phyloP scores from a whole-genome alignment of 2,797 vertebrate genomes.

The Pogoniulus pusillus region DNA sequence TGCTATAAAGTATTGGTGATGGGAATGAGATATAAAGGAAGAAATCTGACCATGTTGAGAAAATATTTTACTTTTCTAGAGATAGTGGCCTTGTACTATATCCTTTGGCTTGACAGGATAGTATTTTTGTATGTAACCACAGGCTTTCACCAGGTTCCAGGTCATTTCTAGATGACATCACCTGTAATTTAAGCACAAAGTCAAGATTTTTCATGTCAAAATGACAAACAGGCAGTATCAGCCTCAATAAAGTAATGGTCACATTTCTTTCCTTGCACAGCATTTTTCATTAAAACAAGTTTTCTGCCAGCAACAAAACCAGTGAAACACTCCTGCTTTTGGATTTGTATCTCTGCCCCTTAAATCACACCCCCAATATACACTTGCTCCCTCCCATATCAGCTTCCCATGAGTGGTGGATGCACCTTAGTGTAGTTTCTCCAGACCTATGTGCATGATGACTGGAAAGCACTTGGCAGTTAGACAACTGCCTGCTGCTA shows the following conservation, averaged over 20 bases:
- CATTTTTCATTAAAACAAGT: neutral
- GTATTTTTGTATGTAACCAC: neutral
- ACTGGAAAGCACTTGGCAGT: neutral
- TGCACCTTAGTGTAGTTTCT: neutral
- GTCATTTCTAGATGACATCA: neutral
- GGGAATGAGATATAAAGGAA: neutral
- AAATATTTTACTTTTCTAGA: neutral
- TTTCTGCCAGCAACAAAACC: neutral
- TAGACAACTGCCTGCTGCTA: neutral
- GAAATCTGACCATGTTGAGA: neutral
- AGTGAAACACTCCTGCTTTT: neutral
- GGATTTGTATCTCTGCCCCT: neutral
- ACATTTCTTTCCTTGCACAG: neutral
- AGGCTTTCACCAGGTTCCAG: neutral
- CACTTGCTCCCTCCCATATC: neutral
- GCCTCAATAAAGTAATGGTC: neutral
- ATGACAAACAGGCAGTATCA: neutral
- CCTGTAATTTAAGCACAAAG: neutral
- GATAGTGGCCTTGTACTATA: neutral
- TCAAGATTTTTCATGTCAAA: constrained; percentile 1
- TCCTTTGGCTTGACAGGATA: neutral
- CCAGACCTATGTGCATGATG: rapidly evolving
- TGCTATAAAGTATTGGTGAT: neutral
- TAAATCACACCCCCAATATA: neutral
- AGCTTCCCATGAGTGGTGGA: neutral